Percentiles rank a stretch among this genome's conserved stretches.
These are phyloP conservation scores for Criorhina ranunculi DNA, from an alignment of 2,888 invertebrate genomes.

Conservation along the genomic window DNA sequence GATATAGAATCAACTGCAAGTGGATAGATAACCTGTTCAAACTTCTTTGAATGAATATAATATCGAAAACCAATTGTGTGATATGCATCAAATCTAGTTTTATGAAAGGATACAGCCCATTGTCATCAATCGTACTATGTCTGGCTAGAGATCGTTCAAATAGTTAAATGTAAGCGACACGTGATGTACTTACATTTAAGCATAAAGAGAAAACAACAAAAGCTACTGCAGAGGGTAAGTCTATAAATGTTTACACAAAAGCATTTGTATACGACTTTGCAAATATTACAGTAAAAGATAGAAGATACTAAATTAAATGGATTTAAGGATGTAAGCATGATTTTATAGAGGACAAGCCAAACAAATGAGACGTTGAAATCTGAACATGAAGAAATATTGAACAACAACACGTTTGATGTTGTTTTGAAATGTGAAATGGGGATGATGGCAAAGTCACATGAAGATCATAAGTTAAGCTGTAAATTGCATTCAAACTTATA, in stretches of 20 bases:
- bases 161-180: background rate
- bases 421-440: too few species aligned
- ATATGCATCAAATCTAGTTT: slow-evolving; percentile 25
- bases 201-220: background rate
- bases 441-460: too few species aligned
- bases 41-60: slow-evolving; percentile 2
- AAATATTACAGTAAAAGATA: slow-evolving; percentile 11
- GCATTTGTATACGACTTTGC: background rate
- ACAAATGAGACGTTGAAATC: too few species aligned
- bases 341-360: too few species aligned
- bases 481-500: too few species aligned
- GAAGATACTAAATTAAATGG: background rate
- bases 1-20: background rate
- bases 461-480: too few species aligned
- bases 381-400: too few species aligned
- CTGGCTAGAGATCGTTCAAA: slow-evolving; percentile 3
- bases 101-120: slow-evolving; percentile 9
- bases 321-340: too few species aligned
- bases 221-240: background rate
- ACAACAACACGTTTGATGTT: too few species aligned
- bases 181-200: background rate
- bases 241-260: background rate
- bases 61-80: background rate
- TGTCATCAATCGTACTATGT: slow-evolving; percentile 11
- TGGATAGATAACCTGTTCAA: slow-evolving; percentile 3